Evolutionary conservation across 2,113 vertebrate genomes (phyloP).

Genomic region (Quiscalus mexicanus): DNA sequence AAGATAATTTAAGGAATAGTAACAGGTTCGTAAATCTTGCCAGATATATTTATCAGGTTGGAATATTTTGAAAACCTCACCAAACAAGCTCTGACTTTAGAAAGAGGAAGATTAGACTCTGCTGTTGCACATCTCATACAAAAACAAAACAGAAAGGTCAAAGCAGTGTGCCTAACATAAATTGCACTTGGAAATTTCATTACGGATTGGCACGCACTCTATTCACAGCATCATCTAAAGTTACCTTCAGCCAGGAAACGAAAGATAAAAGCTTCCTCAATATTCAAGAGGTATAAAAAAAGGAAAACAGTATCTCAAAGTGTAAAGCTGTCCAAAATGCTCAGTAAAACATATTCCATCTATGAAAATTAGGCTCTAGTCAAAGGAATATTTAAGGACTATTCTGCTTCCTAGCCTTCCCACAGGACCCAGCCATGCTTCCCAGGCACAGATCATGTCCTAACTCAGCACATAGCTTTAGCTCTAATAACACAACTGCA

Average conservation of each 20-base stretch:
- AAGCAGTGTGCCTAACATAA: slow-evolving; percentile 17
- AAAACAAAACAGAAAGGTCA: slow-evolving; percentile 63
- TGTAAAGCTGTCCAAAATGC: not conserved
- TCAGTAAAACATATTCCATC: not conserved
- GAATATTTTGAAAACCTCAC: slow-evolving; percentile 61
- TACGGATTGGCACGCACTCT: not conserved
- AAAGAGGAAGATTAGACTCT: slow-evolving; percentile 38
- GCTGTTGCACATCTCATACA: slow-evolving; percentile 8
- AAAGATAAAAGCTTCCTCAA: slow-evolving; percentile 18
- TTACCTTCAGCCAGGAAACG: slow-evolving; percentile 32
- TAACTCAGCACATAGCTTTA: not conserved
- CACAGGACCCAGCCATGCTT: not conserved
- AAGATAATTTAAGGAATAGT: slow-evolving; percentile 56
- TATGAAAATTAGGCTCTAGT: slow-evolving; percentile 14
- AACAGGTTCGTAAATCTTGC: slow-evolving; percentile 54
- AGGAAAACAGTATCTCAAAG: not conserved
- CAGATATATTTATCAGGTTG: slow-evolving; percentile 60
- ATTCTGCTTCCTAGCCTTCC: not conserved
- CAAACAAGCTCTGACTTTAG: slow-evolving; percentile 57
- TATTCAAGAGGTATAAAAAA: not conserved
- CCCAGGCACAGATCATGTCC: not conserved
- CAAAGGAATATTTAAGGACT: slow-evolving; percentile 13
- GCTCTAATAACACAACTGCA: not conserved
- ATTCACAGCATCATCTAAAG: not conserved
- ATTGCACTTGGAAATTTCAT: slow-evolving; percentile 52